phyloP scores from a whole-genome alignment of 2,888 invertebrate genomes.

The Graphium colonna region DNA sequence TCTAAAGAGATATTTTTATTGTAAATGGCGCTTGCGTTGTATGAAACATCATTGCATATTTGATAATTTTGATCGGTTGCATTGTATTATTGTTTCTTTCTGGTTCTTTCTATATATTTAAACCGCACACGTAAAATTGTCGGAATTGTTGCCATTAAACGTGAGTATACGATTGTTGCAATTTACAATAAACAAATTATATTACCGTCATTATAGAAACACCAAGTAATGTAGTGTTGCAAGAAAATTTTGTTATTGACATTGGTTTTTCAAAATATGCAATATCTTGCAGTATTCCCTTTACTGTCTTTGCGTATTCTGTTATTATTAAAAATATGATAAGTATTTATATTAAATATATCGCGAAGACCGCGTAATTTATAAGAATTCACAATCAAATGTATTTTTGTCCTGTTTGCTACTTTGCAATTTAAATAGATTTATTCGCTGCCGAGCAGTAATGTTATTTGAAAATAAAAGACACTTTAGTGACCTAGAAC shows the following conservation, averaged over 20 bases:
- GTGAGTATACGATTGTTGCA: constrained; percentile 70
- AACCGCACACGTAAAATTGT: constrained; percentile 14
- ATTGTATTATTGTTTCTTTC: not conserved
- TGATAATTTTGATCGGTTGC: not conserved
- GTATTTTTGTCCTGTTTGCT: no score
- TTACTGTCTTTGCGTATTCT: constrained; percentile 18
- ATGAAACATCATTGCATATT: not conserved
- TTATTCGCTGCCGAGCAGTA: no score
- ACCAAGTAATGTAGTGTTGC: constrained; percentile 64
- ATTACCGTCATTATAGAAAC: constrained; percentile 61
- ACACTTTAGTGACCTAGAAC: no score
- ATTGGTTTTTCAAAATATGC: constrained; percentile 9
- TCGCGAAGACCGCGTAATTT: no score
- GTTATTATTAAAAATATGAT: not conserved
- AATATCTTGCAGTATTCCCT: not conserved
- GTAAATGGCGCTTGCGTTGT: constrained; percentile 26
- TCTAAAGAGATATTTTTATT: not conserved
- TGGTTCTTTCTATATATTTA: not conserved
- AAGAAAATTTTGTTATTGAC: constrained; percentile 47
- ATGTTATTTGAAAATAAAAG: no score
- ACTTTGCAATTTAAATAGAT: not conserved
- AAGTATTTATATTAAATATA: no score
- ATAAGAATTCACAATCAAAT: no score
- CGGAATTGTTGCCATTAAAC: constrained; percentile 66
- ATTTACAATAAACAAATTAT: constrained; percentile 55